Evolutionary conservation across 2,888 invertebrate species (phyloP).

Genomic region (Agrochola litura): DNA sequence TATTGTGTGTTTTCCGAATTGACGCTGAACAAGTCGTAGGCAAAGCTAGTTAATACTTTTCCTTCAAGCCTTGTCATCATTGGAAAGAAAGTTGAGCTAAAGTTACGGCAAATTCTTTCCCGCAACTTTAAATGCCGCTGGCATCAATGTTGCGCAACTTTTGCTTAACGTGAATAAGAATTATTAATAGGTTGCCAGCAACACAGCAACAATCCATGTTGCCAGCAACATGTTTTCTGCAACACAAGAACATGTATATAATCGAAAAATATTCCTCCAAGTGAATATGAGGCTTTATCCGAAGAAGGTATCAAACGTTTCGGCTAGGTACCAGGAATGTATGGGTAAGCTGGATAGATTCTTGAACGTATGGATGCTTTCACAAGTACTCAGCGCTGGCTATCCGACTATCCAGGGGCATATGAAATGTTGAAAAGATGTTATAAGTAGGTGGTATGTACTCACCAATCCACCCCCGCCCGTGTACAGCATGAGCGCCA

Average conservation of each 20-base stretch:
- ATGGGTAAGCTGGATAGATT: background rate
- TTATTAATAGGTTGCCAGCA: background rate
- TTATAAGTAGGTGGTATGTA: conserved; percentile 51
- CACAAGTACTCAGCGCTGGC: background rate
- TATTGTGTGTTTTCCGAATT: background rate
- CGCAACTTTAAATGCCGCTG: background rate
- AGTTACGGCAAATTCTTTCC: background rate
- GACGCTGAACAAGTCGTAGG: background rate
- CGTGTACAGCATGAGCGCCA: conserved; percentile 94
- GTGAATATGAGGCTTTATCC: background rate
- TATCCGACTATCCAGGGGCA: background rate
- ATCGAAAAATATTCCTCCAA: background rate
- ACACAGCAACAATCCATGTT: background rate
- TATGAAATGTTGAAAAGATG: background rate
- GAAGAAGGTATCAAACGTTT: background rate
- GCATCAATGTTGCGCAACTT: background rate
- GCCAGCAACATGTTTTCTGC: background rate
- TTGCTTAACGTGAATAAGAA: background rate
- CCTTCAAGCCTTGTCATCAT: background rate
- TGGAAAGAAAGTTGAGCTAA: background rate
- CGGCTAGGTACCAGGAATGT: background rate
- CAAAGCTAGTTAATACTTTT: background rate
- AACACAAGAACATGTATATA: background rate
- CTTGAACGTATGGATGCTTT: background rate
- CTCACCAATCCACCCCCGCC: conserved; percentile 95